Percentiles rank a stretch among this genome's conserved stretches.
Conservation (phyloP, 2,888 invertebrate genomes). For the Hirtodrosophila cameraria region DNA sequence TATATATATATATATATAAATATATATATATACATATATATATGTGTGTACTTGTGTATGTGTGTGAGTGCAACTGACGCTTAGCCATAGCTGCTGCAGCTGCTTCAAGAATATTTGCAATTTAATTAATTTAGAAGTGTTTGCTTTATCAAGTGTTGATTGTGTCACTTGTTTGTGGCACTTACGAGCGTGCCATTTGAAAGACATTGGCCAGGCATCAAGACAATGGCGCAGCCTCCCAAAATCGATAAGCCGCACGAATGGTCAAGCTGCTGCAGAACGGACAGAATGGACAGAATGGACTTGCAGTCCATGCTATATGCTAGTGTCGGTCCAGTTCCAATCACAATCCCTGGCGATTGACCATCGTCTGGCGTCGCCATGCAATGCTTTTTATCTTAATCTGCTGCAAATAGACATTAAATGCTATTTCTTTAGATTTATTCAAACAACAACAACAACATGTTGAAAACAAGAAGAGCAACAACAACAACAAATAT, state of each 20-base stretch:
- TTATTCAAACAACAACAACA: constrained; percentile 69
- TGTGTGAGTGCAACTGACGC: constrained; percentile 30
- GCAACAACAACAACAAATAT: constrained; percentile 41
- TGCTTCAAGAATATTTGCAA: constrained; percentile 76
- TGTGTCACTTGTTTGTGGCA: constrained; percentile 78
- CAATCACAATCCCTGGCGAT: constrained; percentile 29
- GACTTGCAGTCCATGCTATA: constrained; percentile 9
- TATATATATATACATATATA: constrained; percentile 8
- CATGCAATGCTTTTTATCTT: constrained; percentile 73
- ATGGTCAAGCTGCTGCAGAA: constrained; percentile 41
- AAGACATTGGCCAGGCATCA: constrained; percentile 43
- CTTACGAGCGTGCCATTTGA: constrained; percentile 65
- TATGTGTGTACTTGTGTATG: constrained; percentile 18
- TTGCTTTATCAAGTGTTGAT: constrained; percentile 80
- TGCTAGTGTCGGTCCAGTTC: constrained; percentile 8
- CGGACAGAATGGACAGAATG: no score
- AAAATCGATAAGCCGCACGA: constrained; percentile 75
- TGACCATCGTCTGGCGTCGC: constrained; percentile 35
- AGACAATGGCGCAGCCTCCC: constrained; percentile 53
- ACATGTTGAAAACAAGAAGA: constrained; percentile 24
- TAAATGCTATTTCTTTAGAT: constrained; percentile 80
- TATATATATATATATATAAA: constrained; percentile 20
- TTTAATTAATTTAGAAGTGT: constrained; percentile 81
- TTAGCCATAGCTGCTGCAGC: constrained; percentile 43
- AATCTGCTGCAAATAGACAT: constrained; percentile 81